phyloP scores from a whole-genome alignment of 2,888 invertebrate genomes.

The Leistus spinibarbis region DNA sequence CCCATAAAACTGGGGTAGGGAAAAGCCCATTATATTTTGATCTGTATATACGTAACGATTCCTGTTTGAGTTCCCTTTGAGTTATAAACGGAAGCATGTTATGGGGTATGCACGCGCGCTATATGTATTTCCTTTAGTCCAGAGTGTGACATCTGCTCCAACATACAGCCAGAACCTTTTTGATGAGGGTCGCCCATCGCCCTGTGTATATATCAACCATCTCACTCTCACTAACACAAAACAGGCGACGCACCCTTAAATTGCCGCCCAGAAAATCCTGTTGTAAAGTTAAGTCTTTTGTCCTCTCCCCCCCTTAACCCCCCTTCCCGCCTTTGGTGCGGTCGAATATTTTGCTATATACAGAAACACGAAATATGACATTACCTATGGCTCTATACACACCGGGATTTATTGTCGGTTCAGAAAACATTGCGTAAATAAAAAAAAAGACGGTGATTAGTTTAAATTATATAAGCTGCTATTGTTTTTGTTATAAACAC shows the following conservation, averaged over 20 bases:
- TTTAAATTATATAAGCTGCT: neutral
- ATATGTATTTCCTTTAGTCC: neutral
- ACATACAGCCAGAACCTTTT: neutral
- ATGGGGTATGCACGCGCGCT: neutral
- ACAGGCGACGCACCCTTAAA: neutral
- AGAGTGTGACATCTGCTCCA: conserved; percentile 16
- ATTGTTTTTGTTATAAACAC: conserved; percentile 1
- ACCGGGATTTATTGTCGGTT: neutral
- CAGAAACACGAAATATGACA: no score
- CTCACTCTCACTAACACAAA: neutral
- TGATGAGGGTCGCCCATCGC: conserved; percentile 16
- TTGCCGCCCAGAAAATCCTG: neutral
- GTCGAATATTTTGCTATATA: neutral
- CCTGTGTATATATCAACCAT: neutral
- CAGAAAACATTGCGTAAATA: neutral
- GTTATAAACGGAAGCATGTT: neutral
- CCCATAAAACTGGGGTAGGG: no score
- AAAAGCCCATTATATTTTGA: no score
- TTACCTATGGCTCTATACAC: no score
- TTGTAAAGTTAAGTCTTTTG: conserved; percentile 14
- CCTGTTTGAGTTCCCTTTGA: no score
- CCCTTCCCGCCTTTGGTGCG: neutral
- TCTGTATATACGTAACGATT: no score
- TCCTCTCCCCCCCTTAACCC: neutral
- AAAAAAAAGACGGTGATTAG: neutral